Conservation (phyloP, 1,140 invertebrate genomes). For the Choristoneura fumiferana region DNA sequence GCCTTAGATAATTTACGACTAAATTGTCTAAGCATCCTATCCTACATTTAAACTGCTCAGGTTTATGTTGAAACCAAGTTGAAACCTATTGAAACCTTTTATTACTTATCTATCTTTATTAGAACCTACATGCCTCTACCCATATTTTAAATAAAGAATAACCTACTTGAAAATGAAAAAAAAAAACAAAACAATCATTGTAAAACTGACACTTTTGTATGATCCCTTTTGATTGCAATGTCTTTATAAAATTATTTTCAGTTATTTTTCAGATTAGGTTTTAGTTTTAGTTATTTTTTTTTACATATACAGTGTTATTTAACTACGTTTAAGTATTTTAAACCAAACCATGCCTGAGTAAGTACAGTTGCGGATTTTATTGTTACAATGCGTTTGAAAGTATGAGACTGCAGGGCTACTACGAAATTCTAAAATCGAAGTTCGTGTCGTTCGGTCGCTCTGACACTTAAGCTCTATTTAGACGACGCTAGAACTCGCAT, state of each 20-base stretch:
- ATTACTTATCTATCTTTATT: not conserved
- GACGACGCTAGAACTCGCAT: too few species aligned
- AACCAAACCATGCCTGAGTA: conserved; percentile 65
- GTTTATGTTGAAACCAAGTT: too few species aligned
- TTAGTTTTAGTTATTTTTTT: conserved; percentile 56
- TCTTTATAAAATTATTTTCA: conserved; percentile 65
- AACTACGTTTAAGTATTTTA: conserved; percentile 27
- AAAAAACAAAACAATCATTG: conserved; percentile 29
- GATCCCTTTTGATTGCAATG: conserved; percentile 56
- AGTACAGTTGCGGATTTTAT: conserved; percentile 34
- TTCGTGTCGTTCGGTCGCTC: too few species aligned
- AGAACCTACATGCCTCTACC: too few species aligned
- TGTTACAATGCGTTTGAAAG: not conserved
- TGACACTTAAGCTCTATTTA: too few species aligned
- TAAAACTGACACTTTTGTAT: conserved; percentile 51
- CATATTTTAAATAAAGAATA: conserved; percentile 16
- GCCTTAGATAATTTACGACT: too few species aligned
- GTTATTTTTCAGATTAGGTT: conserved; percentile 57
- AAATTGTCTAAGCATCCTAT: too few species aligned
- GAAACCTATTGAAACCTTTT: not conserved
- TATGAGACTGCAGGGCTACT: too few species aligned
- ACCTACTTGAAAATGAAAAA: not conserved
- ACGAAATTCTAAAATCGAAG: too few species aligned
- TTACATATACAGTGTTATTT: conserved; percentile 42
- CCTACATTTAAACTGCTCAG: too few species aligned